Percentiles rank a stretch among this genome's conserved stretches.
Evolutionary conservation across 2,888 invertebrate species (phyloP).

Genomic region (Suillia variegata): DNA sequence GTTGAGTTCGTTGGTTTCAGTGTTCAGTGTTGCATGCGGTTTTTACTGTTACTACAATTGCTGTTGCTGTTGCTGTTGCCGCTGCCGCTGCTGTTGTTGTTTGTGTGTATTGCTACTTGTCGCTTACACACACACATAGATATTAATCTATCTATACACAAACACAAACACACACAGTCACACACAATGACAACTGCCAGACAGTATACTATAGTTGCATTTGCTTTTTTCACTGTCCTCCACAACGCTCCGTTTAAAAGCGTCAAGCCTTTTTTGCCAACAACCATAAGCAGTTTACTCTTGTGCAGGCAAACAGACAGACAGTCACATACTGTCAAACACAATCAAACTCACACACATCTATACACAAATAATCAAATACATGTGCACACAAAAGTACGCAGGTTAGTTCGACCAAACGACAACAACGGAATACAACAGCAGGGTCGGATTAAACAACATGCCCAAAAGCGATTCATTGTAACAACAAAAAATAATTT

Average conservation of each 20-base stretch:
- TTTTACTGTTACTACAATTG: neutral
- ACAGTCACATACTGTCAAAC: neutral
- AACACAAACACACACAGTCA: neutral
- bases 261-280: too few species aligned
- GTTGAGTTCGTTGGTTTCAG: neutral
- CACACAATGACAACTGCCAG: neutral
- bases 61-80: neutral
- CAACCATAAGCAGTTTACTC: too few species aligned
- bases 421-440: too few species aligned
- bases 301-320: neutral
- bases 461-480: too few species aligned
- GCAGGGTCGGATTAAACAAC: too few species aligned
- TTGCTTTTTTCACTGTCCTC: too few species aligned
- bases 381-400: too few species aligned
- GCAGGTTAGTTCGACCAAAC: too few species aligned
- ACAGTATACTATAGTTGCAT: too few species aligned
- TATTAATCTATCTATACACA: neutral
- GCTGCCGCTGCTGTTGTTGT: neutral
- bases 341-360: neutral
- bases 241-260: too few species aligned
- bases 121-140: neutral
- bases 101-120: neutral
- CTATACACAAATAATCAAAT: too few species aligned
- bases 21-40: conserved; percentile 5
- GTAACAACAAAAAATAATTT: too few species aligned